Conservation (phyloP, 1,140 invertebrate species). For the Cydia strobilella region DNA sequence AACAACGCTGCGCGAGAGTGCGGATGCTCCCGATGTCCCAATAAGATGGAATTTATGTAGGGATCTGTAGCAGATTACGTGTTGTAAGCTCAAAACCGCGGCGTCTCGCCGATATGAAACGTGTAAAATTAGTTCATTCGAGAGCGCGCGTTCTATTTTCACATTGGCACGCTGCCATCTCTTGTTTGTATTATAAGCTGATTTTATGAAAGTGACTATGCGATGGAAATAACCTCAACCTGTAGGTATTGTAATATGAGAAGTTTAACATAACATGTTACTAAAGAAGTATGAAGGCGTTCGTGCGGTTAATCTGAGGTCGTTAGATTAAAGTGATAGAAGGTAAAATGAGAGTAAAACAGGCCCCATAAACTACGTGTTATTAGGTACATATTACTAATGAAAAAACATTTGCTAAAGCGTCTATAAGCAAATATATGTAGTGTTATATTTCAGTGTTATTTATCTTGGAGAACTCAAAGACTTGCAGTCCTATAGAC, state of each 20-base stretch:
- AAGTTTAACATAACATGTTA: slow-evolving; percentile 53
- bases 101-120: slow-evolving; percentile 61
- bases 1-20: slow-evolving; percentile 4
- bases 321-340: too few species aligned
- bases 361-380: neutral
- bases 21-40: slow-evolving; percentile 34
- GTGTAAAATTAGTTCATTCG: slow-evolving; percentile 73
- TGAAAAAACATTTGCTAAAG: slow-evolving; percentile 57
- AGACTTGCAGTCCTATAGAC: slow-evolving; percentile 52
- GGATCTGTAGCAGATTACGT: slow-evolving; percentile 58
- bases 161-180: slow-evolving; percentile 72
- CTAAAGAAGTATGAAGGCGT: slow-evolving; percentile 13
- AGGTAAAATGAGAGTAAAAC: neutral
- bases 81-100: slow-evolving; percentile 58
- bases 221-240: slow-evolving; percentile 78
- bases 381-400: slow-evolving; percentile 34
- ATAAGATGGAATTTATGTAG: slow-evolving; percentile 48
- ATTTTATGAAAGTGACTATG: slow-evolving; percentile 79
- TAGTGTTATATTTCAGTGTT: slow-evolving; percentile 43
- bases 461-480: slow-evolving; percentile 37
- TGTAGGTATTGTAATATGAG: slow-evolving; percentile 70
- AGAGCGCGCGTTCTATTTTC: slow-evolving; percentile 76
- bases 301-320: neutral
- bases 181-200: slow-evolving; percentile 79
- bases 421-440: slow-evolving; percentile 57